Evolutionary conservation across 2,888 invertebrate species (phyloP).

Genomic region (Atethmia centrago): DNA sequence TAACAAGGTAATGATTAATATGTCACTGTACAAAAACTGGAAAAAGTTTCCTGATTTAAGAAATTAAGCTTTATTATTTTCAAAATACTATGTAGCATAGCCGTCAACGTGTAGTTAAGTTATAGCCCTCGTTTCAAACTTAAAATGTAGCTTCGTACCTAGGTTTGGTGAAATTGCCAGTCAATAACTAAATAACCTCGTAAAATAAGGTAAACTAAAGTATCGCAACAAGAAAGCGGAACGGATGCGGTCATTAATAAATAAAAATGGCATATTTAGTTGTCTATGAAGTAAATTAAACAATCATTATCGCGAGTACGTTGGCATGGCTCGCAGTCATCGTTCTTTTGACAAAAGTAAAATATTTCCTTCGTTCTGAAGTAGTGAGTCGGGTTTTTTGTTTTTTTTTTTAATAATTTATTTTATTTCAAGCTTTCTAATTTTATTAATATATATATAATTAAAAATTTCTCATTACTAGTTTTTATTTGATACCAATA

Average conservation of each 20-base stretch:
- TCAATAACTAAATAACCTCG: conserved; percentile 28
- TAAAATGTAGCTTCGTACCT: conserved; percentile 5
- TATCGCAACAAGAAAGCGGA: conserved; percentile 41
- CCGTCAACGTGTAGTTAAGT: conserved; percentile 16
- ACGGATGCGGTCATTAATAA: conserved; percentile 34
- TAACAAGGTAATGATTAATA: neutral
- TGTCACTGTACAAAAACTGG: neutral
- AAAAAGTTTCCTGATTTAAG: neutral
- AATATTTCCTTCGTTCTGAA: no score
- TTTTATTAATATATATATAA: no score
- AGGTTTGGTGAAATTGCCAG: neutral
- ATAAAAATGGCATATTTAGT: conserved; percentile 20
- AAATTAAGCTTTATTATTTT: conserved; percentile 9
- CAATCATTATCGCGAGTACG: neutral
- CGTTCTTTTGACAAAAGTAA: no score
- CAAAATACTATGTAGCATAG: neutral
- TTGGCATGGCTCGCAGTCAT: conserved; percentile 5
- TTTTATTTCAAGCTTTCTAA: no score
- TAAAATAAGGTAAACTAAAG: conserved; percentile 13
- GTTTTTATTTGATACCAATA: no score
- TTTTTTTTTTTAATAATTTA: no score
- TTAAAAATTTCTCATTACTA: no score
- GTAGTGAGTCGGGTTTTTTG: no score
- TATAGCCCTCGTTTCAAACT: neutral
- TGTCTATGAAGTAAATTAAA: conserved; percentile 16